phyloP scores from a whole-genome alignment of 2,113 vertebrate species.

The Eurypyga helias region DNA sequence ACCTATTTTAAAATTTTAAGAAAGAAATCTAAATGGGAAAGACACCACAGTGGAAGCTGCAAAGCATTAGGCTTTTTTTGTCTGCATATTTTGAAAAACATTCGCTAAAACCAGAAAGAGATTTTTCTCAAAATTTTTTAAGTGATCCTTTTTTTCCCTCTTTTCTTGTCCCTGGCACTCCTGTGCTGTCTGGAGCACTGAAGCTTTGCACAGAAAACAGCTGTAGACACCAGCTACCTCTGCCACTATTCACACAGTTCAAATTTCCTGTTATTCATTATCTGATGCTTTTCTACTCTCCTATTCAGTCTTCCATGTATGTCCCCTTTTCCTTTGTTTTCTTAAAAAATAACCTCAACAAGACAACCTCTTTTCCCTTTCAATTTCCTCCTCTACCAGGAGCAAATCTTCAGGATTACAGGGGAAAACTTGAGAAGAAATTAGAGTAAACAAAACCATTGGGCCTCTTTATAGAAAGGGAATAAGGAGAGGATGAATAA shows the following conservation, averaged over 20 bases:
- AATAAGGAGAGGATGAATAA: slow-evolving; percentile 49
- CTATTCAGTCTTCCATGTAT: not conserved
- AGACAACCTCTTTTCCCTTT: slow-evolving; percentile 49
- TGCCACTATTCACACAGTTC: not conserved
- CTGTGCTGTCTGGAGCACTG: not conserved
- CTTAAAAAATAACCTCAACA: not conserved
- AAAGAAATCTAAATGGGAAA: not conserved
- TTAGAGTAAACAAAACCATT: slow-evolving; percentile 50
- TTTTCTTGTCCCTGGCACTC: not conserved
- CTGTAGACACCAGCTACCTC: not conserved
- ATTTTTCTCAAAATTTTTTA: not conserved
- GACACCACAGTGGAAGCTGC: not conserved
- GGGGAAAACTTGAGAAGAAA: slow-evolving; percentile 49
- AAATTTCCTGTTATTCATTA: slow-evolving; percentile 20
- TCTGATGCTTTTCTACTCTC: not conserved
- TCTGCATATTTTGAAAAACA: not conserved
- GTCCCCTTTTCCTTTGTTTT: not conserved
- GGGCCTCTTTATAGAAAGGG: slow-evolving; percentile 32
- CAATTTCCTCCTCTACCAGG: slow-evolving; percentile 56
- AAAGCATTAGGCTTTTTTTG: not conserved
- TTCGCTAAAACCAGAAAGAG: not conserved
- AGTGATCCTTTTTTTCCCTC: not conserved
- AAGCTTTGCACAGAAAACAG: not conserved
- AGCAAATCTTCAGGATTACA: slow-evolving; percentile 66
- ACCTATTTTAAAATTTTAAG: not conserved